Evolutionary conservation across 2,797 vertebrate species (phyloP).

Genomic region (Crocidura indochinensis): DNA sequence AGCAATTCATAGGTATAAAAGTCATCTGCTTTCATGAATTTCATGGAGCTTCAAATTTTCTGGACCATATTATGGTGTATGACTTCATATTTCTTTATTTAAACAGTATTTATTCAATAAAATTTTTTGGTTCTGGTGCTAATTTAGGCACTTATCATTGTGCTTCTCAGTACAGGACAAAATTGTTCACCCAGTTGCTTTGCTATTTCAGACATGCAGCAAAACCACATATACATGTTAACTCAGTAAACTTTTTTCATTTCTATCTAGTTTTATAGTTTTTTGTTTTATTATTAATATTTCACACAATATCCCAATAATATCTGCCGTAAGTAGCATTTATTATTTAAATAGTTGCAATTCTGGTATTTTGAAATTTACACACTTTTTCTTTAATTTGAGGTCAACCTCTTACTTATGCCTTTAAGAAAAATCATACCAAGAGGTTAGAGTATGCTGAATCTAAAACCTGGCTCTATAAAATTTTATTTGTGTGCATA

Average conservation of each 20-base stretch:
- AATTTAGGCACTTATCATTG: not conserved
- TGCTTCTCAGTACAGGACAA: not conserved
- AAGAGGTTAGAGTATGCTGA: not conserved
- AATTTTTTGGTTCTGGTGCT: not conserved
- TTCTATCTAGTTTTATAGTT: too few species aligned
- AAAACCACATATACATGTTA: too few species aligned
- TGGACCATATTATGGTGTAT: not conserved
- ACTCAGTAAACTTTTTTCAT: too few species aligned
- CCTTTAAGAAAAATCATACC: not conserved
- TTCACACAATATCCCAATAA: not conserved
- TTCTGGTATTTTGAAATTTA: constrained; percentile 23
- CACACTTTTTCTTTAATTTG: not conserved
- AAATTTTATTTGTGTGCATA: not conserved
- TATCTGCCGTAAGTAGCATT: not conserved
- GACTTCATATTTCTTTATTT: not conserved
- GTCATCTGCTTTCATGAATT: not conserved
- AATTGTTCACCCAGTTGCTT: too few species aligned
- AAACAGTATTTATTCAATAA: not conserved
- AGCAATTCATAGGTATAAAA: not conserved
- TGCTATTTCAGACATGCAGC: too few species aligned
- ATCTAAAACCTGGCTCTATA: not conserved
- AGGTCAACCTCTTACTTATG: not conserved
- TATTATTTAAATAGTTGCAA: constrained; percentile 1
- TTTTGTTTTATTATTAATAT: too few species aligned
- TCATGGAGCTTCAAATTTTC: not conserved